Conservation (phyloP, 2,113 vertebrate species). For the Leptodactylus fuscus region DNA sequence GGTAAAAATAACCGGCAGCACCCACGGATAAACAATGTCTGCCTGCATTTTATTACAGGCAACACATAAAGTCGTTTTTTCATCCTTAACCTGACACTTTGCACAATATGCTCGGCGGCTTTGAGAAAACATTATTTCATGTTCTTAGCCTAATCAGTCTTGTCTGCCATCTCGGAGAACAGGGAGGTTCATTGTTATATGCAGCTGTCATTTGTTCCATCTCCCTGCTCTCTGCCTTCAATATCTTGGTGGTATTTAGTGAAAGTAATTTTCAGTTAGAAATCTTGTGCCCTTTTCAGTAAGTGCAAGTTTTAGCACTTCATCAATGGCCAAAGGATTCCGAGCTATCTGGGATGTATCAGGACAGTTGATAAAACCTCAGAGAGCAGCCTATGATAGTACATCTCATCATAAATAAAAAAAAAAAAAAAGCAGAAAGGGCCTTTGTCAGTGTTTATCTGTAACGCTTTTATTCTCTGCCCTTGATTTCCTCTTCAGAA, state of each 20-base stretch:
- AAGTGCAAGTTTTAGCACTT: slow-evolving; percentile 91
- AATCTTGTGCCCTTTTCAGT: slow-evolving; percentile 90
- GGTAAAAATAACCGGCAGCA: neutral
- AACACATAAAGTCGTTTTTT: slow-evolving; percentile 65
- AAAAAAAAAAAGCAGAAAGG: slow-evolving; percentile 85
- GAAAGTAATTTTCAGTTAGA: slow-evolving; percentile 95
- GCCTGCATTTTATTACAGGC: slow-evolving; percentile 71
- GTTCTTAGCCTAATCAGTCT: slow-evolving; percentile 82
- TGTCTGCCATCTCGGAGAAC: slow-evolving; percentile 75
- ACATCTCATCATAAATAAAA: slow-evolving; percentile 98
- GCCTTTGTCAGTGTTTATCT: slow-evolving; percentile 99
- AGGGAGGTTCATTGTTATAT: slow-evolving; percentile 85
- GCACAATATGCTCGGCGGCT: slow-evolving; percentile 75
- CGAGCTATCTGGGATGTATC: slow-evolving; percentile 95
- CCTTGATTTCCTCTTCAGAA: slow-evolving; percentile 99
- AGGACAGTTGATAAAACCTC: slow-evolving; percentile 95
- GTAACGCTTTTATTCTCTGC: slow-evolving; percentile 96
- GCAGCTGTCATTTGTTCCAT: slow-evolving; percentile 83
- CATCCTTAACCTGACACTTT: slow-evolving; percentile 73
- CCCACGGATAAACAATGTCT: slow-evolving; percentile 59
- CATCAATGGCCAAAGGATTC: slow-evolving; percentile 95
- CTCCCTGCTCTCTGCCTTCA: slow-evolving; percentile 82
- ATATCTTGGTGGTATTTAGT: slow-evolving; percentile 86
- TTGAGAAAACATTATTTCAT: slow-evolving; percentile 83
- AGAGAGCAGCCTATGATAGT: slow-evolving; percentile 88